Evolutionary conservation across 2,113 vertebrate genomes (phyloP).

Genomic region (Anser cygnoides): DNA sequence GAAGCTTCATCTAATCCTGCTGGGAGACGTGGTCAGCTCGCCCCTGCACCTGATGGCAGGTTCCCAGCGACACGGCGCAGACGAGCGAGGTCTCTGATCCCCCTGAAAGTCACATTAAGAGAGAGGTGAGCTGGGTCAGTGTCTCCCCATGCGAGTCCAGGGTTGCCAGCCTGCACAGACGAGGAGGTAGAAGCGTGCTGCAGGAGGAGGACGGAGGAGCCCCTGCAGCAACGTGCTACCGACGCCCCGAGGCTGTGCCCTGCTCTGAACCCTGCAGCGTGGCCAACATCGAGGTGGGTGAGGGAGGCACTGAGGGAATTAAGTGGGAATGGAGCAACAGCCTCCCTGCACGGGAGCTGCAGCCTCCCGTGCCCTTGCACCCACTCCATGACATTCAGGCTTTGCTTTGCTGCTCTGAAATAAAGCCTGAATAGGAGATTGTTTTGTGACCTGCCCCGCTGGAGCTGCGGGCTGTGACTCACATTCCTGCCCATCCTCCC

Average conservation of each 20-base stretch:
- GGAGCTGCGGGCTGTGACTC: neutral
- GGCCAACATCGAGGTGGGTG: neutral
- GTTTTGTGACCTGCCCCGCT: neutral
- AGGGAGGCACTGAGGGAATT: neutral
- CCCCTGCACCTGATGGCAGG: neutral
- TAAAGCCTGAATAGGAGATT: neutral
- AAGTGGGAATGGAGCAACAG: neutral
- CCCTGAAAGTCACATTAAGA: neutral
- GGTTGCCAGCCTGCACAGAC: neutral
- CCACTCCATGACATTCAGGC: accelerated
- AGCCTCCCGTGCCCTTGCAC: neutral
- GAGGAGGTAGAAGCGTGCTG: neutral
- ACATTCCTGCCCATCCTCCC: neutral
- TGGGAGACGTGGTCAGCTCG: neutral
- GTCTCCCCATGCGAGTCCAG: neutral
- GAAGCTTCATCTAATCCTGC: neutral
- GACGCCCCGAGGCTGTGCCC: accelerated
- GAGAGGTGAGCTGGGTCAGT: neutral
- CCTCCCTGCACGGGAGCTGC: neutral
- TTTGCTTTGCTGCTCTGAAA: neutral
- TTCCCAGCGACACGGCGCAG: neutral
- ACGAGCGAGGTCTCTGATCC: accelerated
- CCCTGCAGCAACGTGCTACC: neutral
- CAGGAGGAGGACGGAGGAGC: neutral
- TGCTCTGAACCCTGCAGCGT: neutral